Evolutionary conservation across 2,888 invertebrate species (phyloP).

Genomic region (Leptarthrus brevirostris): DNA sequence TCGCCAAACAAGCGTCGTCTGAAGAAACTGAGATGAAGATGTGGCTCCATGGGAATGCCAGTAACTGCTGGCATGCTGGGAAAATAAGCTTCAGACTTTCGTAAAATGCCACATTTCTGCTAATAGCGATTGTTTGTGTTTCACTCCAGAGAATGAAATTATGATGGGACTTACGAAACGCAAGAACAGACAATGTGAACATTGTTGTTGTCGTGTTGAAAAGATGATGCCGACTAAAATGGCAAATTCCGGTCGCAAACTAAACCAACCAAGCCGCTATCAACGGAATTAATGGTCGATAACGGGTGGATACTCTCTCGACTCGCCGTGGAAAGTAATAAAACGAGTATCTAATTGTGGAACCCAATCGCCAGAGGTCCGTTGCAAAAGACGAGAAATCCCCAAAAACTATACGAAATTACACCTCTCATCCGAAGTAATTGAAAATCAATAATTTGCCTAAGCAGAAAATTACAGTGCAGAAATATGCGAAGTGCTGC

Average conservation of each 20-base stretch:
- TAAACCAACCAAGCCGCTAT: neutral
- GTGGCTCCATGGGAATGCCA: conserved; percentile 13
- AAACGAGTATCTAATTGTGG: neutral
- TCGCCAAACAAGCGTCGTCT: neutral
- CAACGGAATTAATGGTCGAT: neutral
- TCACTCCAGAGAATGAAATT: conserved; percentile 7
- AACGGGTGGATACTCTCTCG: neutral
- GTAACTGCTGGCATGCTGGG: neutral
- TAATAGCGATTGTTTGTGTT: conserved; percentile 33
- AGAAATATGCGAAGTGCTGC: neutral
- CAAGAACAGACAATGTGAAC: conserved; percentile 23
- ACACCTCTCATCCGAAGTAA: neutral
- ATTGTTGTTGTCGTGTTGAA: conserved; percentile 23
- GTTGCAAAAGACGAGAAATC: neutral
- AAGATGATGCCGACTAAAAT: neutral
- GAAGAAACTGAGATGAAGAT: neutral
- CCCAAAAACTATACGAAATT: neutral
- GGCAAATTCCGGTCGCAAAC: conserved; percentile 9
- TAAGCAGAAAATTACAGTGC: neutral
- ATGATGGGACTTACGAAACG: conserved; percentile 33
- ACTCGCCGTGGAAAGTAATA: neutral
- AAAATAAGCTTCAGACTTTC: conserved; percentile 26
- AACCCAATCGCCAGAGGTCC: neutral
- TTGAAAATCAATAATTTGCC: neutral
- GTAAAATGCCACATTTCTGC: conserved; percentile 29